A percentile compares a stretch with the other conserved stretches of the same genome.
phyloP scores from a whole-genome alignment of 2,113 vertebrate species.

The Mirounga angustirostris region DNA sequence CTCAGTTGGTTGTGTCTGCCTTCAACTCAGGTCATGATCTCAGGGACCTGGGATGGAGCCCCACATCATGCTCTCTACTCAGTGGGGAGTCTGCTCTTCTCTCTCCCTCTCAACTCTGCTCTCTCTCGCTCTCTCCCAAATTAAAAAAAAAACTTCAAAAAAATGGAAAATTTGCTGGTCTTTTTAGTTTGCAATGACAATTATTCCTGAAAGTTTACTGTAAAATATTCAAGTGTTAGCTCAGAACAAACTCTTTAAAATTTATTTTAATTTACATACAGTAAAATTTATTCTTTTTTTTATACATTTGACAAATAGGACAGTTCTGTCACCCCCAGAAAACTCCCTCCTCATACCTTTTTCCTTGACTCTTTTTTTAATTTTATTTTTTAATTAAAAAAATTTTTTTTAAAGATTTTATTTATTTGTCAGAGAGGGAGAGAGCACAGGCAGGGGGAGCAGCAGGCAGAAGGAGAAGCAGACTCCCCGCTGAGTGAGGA shows the following conservation, averaged over 20 bases:
- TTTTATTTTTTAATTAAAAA: too few species aligned
- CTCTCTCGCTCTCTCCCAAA: background rate
- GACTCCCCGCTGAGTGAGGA: background rate
- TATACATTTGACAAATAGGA: background rate
- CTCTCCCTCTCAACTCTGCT: background rate
- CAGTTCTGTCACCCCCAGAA: background rate
- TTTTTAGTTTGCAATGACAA: conserved; percentile 42
- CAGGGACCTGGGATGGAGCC: background rate
- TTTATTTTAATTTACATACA: background rate
- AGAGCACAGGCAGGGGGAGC: background rate
- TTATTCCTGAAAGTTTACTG: conserved; percentile 1
- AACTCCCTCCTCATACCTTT: background rate
- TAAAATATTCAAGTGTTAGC: conserved; percentile 35
- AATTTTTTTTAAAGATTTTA: background rate
- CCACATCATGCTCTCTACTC: background rate
- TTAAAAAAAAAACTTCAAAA: background rate
- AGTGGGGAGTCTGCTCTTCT: background rate
- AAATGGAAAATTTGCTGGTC: background rate
- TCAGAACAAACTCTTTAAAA: conserved; percentile 43
- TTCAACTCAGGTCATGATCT: background rate
- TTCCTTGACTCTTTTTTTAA: too few species aligned
- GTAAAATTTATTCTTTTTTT: conserved; percentile 30
- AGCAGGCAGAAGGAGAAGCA: background rate
- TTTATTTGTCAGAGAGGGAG: background rate
- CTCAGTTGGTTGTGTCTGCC: background rate